Percentiles rank a stretch among this genome's conserved stretches.
Evolutionary conservation across 2,888 invertebrate species (phyloP).

Genomic region (Laspeyria flexula): DNA sequence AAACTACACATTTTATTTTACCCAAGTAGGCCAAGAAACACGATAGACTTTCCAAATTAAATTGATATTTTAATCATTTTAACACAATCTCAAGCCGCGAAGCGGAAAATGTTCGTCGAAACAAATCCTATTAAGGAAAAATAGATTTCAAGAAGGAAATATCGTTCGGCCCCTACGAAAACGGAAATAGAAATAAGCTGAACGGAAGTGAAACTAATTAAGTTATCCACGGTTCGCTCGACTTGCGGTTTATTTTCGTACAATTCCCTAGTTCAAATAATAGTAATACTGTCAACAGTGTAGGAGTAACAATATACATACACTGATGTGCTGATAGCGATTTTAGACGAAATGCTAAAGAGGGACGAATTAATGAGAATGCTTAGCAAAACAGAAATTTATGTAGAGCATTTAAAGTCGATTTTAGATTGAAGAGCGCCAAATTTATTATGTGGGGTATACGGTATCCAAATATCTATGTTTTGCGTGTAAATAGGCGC

Average conservation of each 20-base stretch:
- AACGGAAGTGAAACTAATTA: constrained; percentile 85
- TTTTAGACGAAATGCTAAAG: constrained; percentile 67
- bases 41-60: constrained; percentile 50
- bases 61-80: constrained; percentile 68
- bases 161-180: constrained; percentile 73
- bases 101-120: constrained; percentile 62
- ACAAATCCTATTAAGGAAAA: constrained; percentile 81
- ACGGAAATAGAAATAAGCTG: constrained; percentile 84
- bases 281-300: constrained; percentile 80
- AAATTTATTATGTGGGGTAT: constrained; percentile 65
- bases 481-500: constrained; percentile 82
- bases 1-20: background rate
- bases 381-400: constrained; percentile 51
- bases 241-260: constrained; percentile 81
- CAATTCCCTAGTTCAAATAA: constrained; percentile 75
- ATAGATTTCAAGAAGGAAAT: constrained; percentile 76
- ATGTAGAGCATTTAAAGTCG: constrained; percentile 42
- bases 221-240: constrained; percentile 79
- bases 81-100: constrained; percentile 55
- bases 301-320: constrained; percentile 72
- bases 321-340: constrained; percentile 75
- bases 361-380: constrained; percentile 55
- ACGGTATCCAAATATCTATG: constrained; percentile 79
- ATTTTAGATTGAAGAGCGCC: constrained; percentile 44
- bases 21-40: constrained; percentile 27